A percentile compares a stretch with the other conserved stretches of the same genome.
Evolutionary conservation across 2,888 invertebrate genomes (phyloP).

Genomic region (Elysia crispata): DNA sequence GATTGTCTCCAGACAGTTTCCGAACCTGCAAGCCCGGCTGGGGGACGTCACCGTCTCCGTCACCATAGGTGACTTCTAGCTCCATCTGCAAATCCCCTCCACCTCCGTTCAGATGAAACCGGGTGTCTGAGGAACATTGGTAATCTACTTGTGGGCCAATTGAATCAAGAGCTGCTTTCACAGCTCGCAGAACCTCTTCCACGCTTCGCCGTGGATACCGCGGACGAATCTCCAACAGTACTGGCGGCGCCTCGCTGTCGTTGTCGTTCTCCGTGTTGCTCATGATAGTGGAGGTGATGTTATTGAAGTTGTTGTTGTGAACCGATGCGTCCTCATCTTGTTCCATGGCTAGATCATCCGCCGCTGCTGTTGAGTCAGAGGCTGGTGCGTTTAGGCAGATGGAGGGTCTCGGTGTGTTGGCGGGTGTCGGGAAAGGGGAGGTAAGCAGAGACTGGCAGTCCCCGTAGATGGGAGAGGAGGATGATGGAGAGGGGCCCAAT

Average conservation of each 20-base stretch:
- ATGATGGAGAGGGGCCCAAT: conserved; percentile 45
- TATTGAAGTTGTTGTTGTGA: conserved; percentile 24
- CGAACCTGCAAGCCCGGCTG: conserved; percentile 66
- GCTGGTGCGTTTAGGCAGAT: conserved; percentile 31
- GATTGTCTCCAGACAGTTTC: conserved; percentile 70
- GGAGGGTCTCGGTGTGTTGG: conserved; percentile 48
- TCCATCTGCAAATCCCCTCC: conserved; percentile 70
- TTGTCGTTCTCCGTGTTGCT: background rate
- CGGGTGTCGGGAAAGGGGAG: conserved; percentile 49
- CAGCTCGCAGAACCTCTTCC: conserved; percentile 66
- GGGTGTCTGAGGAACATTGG: conserved; percentile 67
- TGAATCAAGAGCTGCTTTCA: conserved; percentile 66
- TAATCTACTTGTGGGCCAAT: conserved; percentile 66
- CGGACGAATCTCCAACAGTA: conserved; percentile 46
- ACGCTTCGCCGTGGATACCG: conserved; percentile 60
- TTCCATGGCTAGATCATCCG: conserved; percentile 41
- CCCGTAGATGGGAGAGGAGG: conserved; percentile 45
- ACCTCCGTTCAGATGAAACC: conserved; percentile 59
- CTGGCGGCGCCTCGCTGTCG: conserved; percentile 24
- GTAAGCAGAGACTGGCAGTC: conserved; percentile 48
- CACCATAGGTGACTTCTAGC: conserved; percentile 63
- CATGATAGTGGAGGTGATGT: conserved; percentile 31
- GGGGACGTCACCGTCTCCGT: conserved; percentile 61
- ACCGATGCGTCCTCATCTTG: conserved; percentile 37
- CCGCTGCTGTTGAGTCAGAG: conserved; percentile 39